Conservation (phyloP, 2,113 vertebrate genomes). For the Chascanopsetta lugubris region DNA sequence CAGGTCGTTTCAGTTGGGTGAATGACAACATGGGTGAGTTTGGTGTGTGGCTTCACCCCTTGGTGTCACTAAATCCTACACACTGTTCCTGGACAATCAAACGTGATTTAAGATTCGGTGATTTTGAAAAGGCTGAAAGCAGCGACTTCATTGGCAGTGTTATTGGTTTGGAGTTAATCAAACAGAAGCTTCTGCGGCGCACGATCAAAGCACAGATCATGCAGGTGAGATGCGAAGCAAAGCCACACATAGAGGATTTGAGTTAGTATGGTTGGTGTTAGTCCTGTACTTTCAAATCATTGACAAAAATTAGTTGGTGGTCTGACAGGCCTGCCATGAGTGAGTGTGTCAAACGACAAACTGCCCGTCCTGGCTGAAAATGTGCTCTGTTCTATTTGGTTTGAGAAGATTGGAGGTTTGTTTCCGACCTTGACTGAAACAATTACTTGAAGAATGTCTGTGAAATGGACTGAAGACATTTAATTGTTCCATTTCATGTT, state of each 20-base stretch:
- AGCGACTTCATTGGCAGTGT: background rate
- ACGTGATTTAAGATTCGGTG: no score
- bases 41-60: no score
- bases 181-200: background rate
- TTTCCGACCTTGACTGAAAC: background rate
- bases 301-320: background rate
- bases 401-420: background rate
- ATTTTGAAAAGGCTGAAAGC: no score
- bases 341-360: background rate
- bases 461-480: background rate
- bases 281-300: background rate
- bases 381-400: background rate
- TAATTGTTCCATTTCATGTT: background rate
- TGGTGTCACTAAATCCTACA: no score
- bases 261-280: constrained; percentile 28
- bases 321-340: background rate
- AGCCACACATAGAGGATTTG: constrained; percentile 6
- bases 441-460: background rate
- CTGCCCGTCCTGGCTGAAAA: background rate
- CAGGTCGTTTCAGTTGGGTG: no score
- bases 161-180: background rate
- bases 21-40: no score
- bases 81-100: no score
- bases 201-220: constrained; percentile 24
- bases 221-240: constrained; percentile 40